A percentile compares a stretch with the other conserved stretches of the same genome.
Evolutionary conservation across 2,113 vertebrate genomes (phyloP).

Genomic region (Corythoichthys haematopterus): DNA sequence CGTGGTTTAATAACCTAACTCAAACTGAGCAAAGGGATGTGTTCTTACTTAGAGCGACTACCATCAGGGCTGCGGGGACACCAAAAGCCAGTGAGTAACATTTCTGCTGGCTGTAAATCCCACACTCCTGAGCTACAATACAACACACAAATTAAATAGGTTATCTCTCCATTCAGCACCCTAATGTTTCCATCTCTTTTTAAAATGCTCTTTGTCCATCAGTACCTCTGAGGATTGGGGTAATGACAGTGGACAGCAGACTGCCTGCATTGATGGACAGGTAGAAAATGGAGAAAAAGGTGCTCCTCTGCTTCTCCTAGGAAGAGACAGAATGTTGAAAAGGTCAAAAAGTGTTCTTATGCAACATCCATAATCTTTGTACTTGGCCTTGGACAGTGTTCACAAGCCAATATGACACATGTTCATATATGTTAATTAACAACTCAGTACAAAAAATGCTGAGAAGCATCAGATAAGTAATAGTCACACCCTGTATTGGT

Average conservation of each 20-base stretch:
- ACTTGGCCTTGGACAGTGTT: constrained; percentile 27
- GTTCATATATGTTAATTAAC: constrained; percentile 42
- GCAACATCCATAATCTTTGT: constrained; percentile 15
- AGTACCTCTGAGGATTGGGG: constrained; percentile 85
- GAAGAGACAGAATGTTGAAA: constrained; percentile 18
- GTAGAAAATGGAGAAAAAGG: constrained; percentile 96
- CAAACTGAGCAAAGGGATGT: not conserved
- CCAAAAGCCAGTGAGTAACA: constrained; percentile 96
- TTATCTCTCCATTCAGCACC: not conserved
- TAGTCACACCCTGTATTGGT: not conserved
- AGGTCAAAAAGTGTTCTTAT: not conserved
- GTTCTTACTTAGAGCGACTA: constrained; percentile 80
- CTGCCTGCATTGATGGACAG: constrained; percentile 91
- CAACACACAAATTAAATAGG: constrained; percentile 10
- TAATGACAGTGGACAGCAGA: constrained; percentile 88
- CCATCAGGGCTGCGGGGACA: constrained; percentile 90
- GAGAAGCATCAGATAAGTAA: constrained; percentile 28
- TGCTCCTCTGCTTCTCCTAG: constrained; percentile 86
- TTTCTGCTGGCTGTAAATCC: constrained; percentile 73
- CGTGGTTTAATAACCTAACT: not conserved
- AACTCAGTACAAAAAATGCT: constrained; percentile 34
- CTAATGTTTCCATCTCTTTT: not conserved
- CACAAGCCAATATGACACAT: constrained; percentile 18
- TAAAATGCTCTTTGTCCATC: not conserved
- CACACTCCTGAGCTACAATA: constrained; percentile 80